Evolutionary conservation across 2,797 vertebrate species (phyloP), one percentile per base, ranked within the genome.

Genomic region (Avahi laniger): DNA sequence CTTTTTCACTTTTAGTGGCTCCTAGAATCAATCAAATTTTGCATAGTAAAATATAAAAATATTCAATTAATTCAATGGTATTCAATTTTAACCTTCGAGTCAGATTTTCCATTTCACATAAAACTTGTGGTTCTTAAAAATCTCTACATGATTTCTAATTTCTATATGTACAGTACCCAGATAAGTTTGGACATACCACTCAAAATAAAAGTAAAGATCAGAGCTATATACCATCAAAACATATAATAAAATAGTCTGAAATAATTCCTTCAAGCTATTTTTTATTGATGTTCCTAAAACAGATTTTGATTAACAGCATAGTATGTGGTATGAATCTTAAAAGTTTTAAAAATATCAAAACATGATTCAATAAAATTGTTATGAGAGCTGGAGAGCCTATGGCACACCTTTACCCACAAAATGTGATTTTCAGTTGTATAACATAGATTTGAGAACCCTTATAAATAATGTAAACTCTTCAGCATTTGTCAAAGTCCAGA

Each of bases 221-320:
- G 22, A 87, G n/a, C 48, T 72, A 61, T 46, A 5, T n/a, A 7
- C 48, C 80, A 59, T 70, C 41, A 63, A 87, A 93, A 76, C 6
- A 3, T 54, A 69, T 28, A 48, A 38, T 83, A 59, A 97, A 94
- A 79, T 20, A 85, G 46, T 70, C 17, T 24, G 18, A 91, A 87
- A 63, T 80, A 88, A 69, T 84, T 88, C 43, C 35, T 93, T 76
- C 69, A 63, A 82, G 78, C 10, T 65, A 93, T n/a, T 38, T 88
- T 63, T 84, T 83, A 91, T 24, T 89, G 54, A 89, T 57, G 22
- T 73, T 90, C 76, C 72, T 75, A 91, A 89, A 93, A 83, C 43
- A 73, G 63, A 73, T 84, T 82, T 79, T 97, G 54, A 1, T 69
- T 69, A 76, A 81, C 22, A 38, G 35, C 17, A 86, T 5, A 93